Conservation (phyloP, 2,888 invertebrate species). For the Melanostoma mellinum region DNA sequence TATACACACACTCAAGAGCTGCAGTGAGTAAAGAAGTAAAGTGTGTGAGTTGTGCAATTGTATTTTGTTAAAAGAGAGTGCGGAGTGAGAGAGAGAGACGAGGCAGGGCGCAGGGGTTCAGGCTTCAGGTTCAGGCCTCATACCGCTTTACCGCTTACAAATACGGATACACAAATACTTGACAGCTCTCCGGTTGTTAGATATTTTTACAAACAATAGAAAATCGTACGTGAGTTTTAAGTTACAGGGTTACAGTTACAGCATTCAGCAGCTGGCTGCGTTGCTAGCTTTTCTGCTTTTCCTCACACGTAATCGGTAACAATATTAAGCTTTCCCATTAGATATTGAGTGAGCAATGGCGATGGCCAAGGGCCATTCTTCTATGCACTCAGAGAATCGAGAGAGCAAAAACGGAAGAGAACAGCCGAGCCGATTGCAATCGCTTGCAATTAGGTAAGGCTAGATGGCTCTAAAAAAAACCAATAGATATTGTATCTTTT, state of each 20-base stretch:
- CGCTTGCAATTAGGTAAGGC: conserved; percentile 8
- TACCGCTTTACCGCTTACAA: conserved; percentile 13
- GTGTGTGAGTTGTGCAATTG: conserved; percentile 50
- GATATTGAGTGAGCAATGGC: too few species aligned
- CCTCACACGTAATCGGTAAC: conserved; percentile 59
- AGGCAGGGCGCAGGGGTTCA: too few species aligned
- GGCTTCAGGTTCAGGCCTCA: neutral
- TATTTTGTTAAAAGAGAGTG: conserved; percentile 40
- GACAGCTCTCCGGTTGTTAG: conserved; percentile 17
- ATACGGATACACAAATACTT: neutral
- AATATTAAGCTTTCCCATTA: conserved; percentile 47
- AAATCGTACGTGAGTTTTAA: conserved; percentile 23
- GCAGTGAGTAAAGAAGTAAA: conserved; percentile 41
- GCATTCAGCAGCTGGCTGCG: conserved; percentile 68
- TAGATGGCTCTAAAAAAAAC: conserved; percentile 9
- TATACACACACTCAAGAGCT: conserved; percentile 49
- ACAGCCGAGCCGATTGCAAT: conserved; percentile 3
- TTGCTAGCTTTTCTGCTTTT: conserved; percentile 50
- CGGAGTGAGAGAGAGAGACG: conserved; percentile 19
- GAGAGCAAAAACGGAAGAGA: conserved; percentile 49
- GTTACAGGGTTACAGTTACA: conserved; percentile 21
- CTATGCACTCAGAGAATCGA: conserved; percentile 30
- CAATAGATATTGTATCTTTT: conserved; percentile 32
- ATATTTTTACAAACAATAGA: conserved; percentile 2
- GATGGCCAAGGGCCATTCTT: conserved; percentile 24